A percentile compares a stretch with the other conserved stretches of the same genome.
phyloP scores from a whole-genome alignment of 2,888 invertebrate species.

The Ormia ochracea region DNA sequence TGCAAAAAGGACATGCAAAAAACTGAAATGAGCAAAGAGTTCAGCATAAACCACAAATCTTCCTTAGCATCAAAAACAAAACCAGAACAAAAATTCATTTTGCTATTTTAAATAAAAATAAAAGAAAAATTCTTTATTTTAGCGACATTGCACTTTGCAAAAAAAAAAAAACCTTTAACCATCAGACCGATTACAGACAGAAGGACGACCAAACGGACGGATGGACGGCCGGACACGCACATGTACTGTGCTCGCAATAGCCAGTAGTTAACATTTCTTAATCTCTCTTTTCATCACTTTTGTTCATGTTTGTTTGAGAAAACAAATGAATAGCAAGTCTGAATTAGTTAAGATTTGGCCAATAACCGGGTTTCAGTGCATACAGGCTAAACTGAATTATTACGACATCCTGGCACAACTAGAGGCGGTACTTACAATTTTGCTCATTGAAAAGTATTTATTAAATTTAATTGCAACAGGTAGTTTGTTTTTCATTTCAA shows the following conservation, averaged over 20 bases:
- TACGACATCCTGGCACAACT: not conserved
- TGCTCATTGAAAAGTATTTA: too few species aligned
- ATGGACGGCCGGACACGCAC: not conserved
- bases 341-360: conserved; percentile 49
- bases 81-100: not conserved
- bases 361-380: conserved; percentile 47
- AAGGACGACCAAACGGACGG: not conserved
- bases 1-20: conserved; percentile 33
- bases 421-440: not conserved
- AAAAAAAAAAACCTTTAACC: too few species aligned
- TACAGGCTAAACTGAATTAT: not conserved
- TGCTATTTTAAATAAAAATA: conserved; percentile 27
- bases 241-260: conserved; percentile 11
- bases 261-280: not conserved
- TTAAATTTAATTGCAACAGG: too few species aligned
- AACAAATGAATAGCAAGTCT: conserved; percentile 51
- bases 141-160: not conserved
- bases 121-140: not conserved
- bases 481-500: too few species aligned
- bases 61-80: too few species aligned
- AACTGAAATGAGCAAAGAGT: conserved; percentile 45
- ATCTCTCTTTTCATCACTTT: conserved; percentile 7
- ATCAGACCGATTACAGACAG: too few species aligned
- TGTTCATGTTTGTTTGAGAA: not conserved
- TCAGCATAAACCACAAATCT: conserved; percentile 55